Conservation (phyloP, 2,888 invertebrate genomes). For the Melinaea menophilus region DNA sequence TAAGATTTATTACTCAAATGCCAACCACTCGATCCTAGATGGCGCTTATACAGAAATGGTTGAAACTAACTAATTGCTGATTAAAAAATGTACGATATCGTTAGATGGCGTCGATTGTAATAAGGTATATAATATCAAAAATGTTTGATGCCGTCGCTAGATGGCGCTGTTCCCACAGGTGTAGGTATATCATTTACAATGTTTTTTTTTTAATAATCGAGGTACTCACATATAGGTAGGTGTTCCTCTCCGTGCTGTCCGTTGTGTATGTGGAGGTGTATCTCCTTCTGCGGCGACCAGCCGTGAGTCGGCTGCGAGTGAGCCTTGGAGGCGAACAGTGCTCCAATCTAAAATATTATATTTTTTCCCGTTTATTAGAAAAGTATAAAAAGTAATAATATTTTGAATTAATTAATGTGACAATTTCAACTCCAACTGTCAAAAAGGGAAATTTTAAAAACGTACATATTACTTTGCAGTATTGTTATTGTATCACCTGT, state of each 20-base stretch:
- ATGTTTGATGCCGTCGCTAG: not conserved
- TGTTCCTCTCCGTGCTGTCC: constrained; percentile 41
- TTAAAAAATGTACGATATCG: no score
- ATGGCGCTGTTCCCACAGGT: not conserved
- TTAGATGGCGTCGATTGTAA: not conserved
- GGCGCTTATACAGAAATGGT: not conserved
- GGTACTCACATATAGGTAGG: constrained; percentile 34
- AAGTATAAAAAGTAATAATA: no score
- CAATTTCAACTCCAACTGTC: not conserved
- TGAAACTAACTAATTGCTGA: not conserved
- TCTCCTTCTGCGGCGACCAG: constrained; percentile 66
- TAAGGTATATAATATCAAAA: not conserved
- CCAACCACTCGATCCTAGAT: constrained; percentile 10
- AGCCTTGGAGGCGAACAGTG: constrained; percentile 52
- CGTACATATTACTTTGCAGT: no score
- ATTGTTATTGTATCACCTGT: no score
- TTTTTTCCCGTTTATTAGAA: no score
- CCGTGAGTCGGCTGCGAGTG: constrained; percentile 45
- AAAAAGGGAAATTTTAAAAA: no score
- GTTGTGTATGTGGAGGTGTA: constrained; percentile 71
- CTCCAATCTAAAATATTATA: constrained; percentile 53
- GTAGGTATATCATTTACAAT: not conserved
- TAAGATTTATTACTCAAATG: not conserved
- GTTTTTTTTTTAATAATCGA: constrained; percentile 17
- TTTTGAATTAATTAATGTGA: not conserved